Percentiles rank a stretch among this genome's conserved stretches.
These are phyloP conservation scores for Cheilosia grossa DNA, from an alignment of 2,888 invertebrate species.

Conservation along the genomic window DNA sequence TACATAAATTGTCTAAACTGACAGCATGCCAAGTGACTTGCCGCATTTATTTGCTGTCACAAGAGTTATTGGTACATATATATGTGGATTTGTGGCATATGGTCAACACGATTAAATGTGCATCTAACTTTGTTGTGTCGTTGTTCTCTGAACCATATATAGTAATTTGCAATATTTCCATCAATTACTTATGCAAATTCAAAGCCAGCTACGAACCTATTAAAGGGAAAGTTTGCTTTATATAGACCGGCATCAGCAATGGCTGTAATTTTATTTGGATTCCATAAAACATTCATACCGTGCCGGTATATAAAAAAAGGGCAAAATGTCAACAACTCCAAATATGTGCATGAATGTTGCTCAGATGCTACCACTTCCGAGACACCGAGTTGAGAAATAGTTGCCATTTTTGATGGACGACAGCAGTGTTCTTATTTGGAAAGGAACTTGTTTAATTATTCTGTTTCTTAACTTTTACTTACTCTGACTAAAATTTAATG, in stretches of 20 bases:
- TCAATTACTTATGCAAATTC: neutral
- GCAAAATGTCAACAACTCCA: no score
- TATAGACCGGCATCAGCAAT: neutral
- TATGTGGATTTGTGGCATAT: conserved; percentile 31
- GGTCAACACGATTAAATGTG: conserved; percentile 32
- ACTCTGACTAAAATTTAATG: no score
- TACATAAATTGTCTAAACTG: conserved; percentile 52
- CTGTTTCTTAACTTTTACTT: no score
- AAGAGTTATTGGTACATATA: conserved; percentile 16
- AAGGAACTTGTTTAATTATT: no score
- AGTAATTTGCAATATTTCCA: conserved; percentile 6
- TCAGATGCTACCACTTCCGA: no score
- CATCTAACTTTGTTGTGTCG: conserved; percentile 14
- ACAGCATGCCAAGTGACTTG: conserved; percentile 11
- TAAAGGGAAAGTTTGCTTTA: neutral
- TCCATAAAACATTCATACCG: neutral
- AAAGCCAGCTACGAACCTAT: neutral
- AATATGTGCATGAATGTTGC: no score
- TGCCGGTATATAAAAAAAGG: neutral
- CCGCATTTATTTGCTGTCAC: conserved; percentile 34
- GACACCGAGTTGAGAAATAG: no score
- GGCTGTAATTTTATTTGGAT: neutral
- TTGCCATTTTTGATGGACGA: no score
- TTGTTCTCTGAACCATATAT: conserved; percentile 4
- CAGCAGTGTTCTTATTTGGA: no score